These are phyloP conservation scores for Bombus waltoni DNA, from an alignment of 1,140 invertebrate species.

Conservation along the genomic window DNA sequence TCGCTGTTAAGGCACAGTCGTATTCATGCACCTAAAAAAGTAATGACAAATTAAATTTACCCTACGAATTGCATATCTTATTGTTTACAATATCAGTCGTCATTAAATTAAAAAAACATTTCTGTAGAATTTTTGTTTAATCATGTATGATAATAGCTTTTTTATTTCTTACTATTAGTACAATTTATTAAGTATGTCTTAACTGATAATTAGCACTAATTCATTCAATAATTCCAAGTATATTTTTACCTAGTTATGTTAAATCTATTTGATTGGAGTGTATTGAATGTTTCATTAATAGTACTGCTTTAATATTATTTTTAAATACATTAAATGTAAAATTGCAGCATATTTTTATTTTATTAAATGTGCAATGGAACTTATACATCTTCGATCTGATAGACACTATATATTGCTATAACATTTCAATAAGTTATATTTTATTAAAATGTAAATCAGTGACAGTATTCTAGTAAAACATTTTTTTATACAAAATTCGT, in stretches of 20 bases:
- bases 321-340: constrained; percentile 23
- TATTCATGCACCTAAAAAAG: constrained; percentile 80
- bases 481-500: constrained; percentile 39
- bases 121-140: constrained; percentile 23
- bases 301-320: not conserved
- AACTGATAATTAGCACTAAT: constrained; percentile 25
- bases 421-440: constrained; percentile 7
- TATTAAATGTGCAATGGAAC: constrained; percentile 2
- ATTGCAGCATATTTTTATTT: not conserved
- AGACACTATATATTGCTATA: not conserved
- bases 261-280: not conserved
- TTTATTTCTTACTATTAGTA: constrained; percentile 21
- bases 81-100: not conserved
- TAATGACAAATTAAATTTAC: constrained; percentile 53
- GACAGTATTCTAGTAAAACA: constrained; percentile 24
- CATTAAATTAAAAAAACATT: constrained; percentile 18
- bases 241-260: constrained; percentile 20
- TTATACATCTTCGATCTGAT: not conserved
- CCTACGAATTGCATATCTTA: not conserved
- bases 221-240: constrained; percentile 24
- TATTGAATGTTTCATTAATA: not conserved
- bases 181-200: constrained; percentile 16
- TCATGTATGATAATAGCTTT: constrained; percentile 11
- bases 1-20: constrained; percentile 86
- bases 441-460: constrained; percentile 8